Conservation (phyloP, 2,888 invertebrate genomes). For the Athripsodes cinereus region DNA sequence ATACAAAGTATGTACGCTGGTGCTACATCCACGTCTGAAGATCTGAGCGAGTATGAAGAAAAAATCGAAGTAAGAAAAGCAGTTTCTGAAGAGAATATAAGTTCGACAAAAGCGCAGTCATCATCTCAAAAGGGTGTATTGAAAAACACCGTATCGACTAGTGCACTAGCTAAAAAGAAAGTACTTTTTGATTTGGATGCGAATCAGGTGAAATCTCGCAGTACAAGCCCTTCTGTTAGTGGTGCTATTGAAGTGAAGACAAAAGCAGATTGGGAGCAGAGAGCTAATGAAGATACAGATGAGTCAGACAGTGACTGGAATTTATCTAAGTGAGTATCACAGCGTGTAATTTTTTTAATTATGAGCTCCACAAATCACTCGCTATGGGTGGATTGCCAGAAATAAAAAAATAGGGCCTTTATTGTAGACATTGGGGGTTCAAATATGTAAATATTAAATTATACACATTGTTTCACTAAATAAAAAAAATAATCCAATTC, state of each 20-base stretch:
- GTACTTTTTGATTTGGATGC: constrained; percentile 58
- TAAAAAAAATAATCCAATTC: no score
- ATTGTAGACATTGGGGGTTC: no score
- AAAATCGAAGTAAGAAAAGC: constrained; percentile 30
- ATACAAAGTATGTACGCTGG: constrained; percentile 20
- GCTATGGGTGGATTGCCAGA: no score
- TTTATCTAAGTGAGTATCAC: constrained; percentile 53
- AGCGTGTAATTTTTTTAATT: no score
- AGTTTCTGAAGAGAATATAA: constrained; percentile 34
- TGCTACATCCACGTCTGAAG: constrained; percentile 11
- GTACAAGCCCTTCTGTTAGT: constrained; percentile 48
- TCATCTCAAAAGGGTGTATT: constrained; percentile 50
- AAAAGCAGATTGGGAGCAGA: constrained; percentile 18
- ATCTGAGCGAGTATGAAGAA: constrained; percentile 11
- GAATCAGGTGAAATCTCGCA: constrained; percentile 48
- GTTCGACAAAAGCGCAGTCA: constrained; percentile 28
- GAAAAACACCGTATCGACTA: constrained; percentile 51
- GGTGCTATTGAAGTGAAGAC: constrained; percentile 30
- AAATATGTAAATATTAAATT: no score
- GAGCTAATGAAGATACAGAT: constrained; percentile 36
- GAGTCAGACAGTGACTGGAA: constrained; percentile 45
- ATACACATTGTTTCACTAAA: no score
- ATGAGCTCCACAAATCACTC: no score
- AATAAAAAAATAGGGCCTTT: no score
- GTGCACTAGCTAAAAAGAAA: constrained; percentile 55